Percentiles rank a stretch among this genome's conserved stretches.
Evolutionary conservation across 2,888 invertebrate genomes (phyloP).

Genomic region (Mellilla xanthometata): DNA sequence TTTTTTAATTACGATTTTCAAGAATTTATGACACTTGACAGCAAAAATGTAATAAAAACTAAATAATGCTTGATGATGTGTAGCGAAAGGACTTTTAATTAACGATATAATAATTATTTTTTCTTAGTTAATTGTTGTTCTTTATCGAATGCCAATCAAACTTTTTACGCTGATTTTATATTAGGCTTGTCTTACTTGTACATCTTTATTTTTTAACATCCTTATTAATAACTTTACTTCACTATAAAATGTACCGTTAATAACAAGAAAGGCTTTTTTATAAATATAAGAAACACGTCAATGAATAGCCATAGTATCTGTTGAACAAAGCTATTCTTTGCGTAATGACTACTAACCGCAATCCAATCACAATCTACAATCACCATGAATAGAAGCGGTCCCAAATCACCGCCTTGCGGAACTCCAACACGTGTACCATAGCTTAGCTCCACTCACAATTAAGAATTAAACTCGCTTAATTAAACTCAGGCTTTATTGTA

Average conservation of each 20-base stretch:
- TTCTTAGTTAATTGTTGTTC: slow-evolving; percentile 13
- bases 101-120: no score
- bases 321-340: slow-evolving; percentile 2
- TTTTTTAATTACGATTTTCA: no score
- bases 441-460: slow-evolving; percentile 80
- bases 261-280: no score
- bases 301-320: neutral
- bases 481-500: slow-evolving; percentile 75
- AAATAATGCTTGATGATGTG: slow-evolving; percentile 2
- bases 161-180: neutral
- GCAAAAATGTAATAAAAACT: slow-evolving; percentile 4
- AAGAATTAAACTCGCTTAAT: slow-evolving; percentile 80
- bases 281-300: no score
- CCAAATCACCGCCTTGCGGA: slow-evolving; percentile 53
- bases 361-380: slow-evolving; percentile 36
- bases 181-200: slow-evolving; percentile 3
- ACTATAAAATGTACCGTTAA: no score
- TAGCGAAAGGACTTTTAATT: no score
- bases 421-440: slow-evolving; percentile 73
- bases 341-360: slow-evolving; percentile 5
- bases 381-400: slow-evolving; percentile 61
- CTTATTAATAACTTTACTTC: no score
- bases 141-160: slow-evolving; percentile 2
- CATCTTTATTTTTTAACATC: neutral
- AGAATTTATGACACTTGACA: neutral